Base-by-base conservation (phyloP, 2,888 invertebrate species). In the Drosophila dives region DNA sequence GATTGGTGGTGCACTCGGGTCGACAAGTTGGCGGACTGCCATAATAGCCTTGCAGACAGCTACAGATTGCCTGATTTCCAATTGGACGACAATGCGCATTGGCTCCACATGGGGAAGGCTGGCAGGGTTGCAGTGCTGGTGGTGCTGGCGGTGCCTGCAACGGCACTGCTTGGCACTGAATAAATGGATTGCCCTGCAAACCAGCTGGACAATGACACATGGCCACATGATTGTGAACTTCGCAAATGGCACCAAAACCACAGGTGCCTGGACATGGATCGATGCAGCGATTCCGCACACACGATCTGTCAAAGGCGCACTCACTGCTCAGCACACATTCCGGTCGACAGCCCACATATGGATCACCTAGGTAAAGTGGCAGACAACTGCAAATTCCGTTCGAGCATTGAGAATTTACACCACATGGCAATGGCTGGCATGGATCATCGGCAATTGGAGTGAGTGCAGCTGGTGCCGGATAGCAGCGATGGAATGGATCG, bases 221-320 rank as follows among this genome's bases (percentile, higher is more conserved):
- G 26, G 96, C 95, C 20, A 95, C 94, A 85, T 96, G 96, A 86
- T 95, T 96, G 42, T 96, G 95, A 3, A 96, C 96, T 36, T 95
- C 94, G 89, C 97, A 97, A 88, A 95, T 94, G 15, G 97, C 95
- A 90, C 95, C 94, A 0, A 93, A 89, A 5, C 96, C 96, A 90
- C 97, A 97, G 23, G 95, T 95, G 69, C 95, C 95, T 3, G 94
- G 93, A 91, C 97, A 97, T 23, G 97, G 97, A 91, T 97, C 95
- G 69, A 93, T 93, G 89, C 97, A 97, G 93, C 96, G 96, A 83
- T 94, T 95, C 88, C 95, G 95, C 42, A 96, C 95, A 88, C 96
- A 96, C 20, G 96, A 95, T 89, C 95, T 93, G 84, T 95, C 93
- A 80, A 94, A 94, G 0, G 94, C 81, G 89, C 97, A 97, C 93